phyloP scores from a whole-genome alignment of 1,140 invertebrate species.

The Drosophila punjabiensis region DNA sequence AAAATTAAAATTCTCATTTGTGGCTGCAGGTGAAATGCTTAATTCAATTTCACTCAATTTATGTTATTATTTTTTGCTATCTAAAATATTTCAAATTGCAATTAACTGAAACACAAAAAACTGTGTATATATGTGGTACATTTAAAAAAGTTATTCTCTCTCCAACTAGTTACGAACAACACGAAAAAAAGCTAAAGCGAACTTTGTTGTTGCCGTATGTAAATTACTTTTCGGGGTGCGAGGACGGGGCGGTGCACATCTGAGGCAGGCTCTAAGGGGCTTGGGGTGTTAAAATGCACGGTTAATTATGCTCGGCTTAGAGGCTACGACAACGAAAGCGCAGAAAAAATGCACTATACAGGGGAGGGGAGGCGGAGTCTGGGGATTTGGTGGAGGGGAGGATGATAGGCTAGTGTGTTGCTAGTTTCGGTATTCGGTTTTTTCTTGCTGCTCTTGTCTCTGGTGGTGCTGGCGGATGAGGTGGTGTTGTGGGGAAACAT shows the following conservation, averaged over 20 bases:
- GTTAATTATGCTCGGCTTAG: constrained; percentile 55
- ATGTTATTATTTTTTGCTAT: constrained; percentile 37
- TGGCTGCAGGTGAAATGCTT: constrained; percentile 74
- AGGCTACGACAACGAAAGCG: constrained; percentile 53
- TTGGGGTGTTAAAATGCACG: constrained; percentile 69
- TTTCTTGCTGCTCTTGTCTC: constrained; percentile 42
- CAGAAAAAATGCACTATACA: constrained; percentile 17
- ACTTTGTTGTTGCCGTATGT: constrained; percentile 64
- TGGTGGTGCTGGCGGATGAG: constrained; percentile 28
- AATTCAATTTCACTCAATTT: constrained; percentile 56
- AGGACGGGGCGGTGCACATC: constrained; percentile 50
- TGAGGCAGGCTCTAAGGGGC: constrained; percentile 52
- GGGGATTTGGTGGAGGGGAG: constrained; percentile 4
- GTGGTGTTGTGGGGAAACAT: constrained; percentile 38
- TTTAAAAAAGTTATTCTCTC: constrained; percentile 37
- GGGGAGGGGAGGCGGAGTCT: background rate
- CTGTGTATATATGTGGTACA: constrained; percentile 22
- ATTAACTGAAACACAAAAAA: constrained; percentile 51
- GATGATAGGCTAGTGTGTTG: constrained; percentile 24
- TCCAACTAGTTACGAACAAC: constrained; percentile 45
- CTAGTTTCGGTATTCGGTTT: constrained; percentile 25
- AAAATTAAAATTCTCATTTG: constrained; percentile 49
- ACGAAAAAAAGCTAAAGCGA: constrained; percentile 46
- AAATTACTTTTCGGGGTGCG: constrained; percentile 65
- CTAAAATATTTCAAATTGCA: constrained; percentile 60